These are phyloP conservation scores for Hephaestus fuliginosus DNA, from an alignment of 2,797 vertebrate species.

Conservation along the genomic window DNA sequence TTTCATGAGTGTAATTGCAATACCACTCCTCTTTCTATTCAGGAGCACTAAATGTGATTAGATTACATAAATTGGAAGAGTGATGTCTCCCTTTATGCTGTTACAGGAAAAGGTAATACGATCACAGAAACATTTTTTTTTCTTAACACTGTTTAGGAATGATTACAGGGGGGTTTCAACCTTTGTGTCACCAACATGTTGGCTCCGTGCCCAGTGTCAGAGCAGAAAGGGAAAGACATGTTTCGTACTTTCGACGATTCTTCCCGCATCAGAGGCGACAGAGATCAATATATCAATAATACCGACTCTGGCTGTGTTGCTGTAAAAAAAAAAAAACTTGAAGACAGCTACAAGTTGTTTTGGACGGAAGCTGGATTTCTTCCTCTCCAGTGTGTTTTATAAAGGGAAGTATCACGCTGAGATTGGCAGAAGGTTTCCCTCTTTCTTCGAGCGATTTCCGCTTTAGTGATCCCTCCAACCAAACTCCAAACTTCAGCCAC, in stretches of 20 bases:
- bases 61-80: constrained; percentile 1
- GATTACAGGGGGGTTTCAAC: not conserved
- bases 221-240: not conserved
- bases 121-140: not conserved
- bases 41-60: not conserved
- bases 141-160: not conserved
- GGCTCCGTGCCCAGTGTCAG: too few relatives aligned
- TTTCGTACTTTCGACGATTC: not conserved
- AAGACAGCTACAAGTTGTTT: not conserved
- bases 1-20: not conserved
- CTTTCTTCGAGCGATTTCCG: constrained; percentile 2
- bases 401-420: constrained; percentile 1
- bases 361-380: not conserved
- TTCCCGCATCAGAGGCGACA: not conserved
- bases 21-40: not conserved
- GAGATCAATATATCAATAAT: constrained; percentile 15
- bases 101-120: constrained; percentile 2
- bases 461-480: constrained; percentile 12
- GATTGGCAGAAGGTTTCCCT: not conserved
- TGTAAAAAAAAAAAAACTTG: constrained; percentile 7
- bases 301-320: not conserved
- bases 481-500: constrained; percentile 26
- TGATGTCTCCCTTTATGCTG: not conserved
- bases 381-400: not conserved
- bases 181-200: not conserved